Percentiles rank a stretch among this genome's conserved stretches.
These are phyloP conservation scores for Trachelus troglodyta DNA, from an alignment of 2,888 invertebrate species.

Conservation along the genomic window DNA sequence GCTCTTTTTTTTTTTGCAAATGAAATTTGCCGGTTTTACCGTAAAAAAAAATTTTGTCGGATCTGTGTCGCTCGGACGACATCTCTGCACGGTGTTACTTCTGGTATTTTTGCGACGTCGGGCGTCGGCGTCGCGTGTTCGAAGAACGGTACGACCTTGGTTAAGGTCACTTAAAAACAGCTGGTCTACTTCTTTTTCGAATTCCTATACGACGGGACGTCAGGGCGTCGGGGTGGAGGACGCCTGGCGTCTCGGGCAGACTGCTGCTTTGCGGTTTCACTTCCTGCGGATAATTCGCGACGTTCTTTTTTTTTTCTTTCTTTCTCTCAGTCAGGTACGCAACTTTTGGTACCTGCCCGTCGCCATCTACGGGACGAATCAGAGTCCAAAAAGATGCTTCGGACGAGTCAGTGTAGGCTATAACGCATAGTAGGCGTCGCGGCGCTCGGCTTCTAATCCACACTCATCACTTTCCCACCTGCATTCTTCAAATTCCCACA, in stretches of 20 bases:
- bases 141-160: constrained; percentile 9
- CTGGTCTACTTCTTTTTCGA: constrained; percentile 13
- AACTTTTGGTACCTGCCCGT: not conserved
- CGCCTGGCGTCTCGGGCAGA: not conserved
- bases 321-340: not conserved
- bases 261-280: not conserved
- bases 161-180: constrained; percentile 19
- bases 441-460: constrained; percentile 7
- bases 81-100: not conserved
- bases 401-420: not conserved
- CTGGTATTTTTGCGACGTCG: not conserved
- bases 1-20: not conserved
- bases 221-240: not conserved
- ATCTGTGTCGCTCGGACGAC: not conserved
- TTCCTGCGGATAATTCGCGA: not conserved
- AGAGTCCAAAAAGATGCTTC: not conserved
- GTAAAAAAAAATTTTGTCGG: not conserved
- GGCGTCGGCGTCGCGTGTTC: not conserved
- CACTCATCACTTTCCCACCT: constrained; percentile 45
- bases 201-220: constrained; percentile 5
- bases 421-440: not conserved
- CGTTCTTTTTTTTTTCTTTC: too few species aligned
- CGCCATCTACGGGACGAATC: not conserved
- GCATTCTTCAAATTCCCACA: constrained; percentile 16
- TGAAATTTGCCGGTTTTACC: not conserved